phyloP scores from a whole-genome alignment of 1,140 invertebrate species.

The Nasonia vitripennis region DNA sequence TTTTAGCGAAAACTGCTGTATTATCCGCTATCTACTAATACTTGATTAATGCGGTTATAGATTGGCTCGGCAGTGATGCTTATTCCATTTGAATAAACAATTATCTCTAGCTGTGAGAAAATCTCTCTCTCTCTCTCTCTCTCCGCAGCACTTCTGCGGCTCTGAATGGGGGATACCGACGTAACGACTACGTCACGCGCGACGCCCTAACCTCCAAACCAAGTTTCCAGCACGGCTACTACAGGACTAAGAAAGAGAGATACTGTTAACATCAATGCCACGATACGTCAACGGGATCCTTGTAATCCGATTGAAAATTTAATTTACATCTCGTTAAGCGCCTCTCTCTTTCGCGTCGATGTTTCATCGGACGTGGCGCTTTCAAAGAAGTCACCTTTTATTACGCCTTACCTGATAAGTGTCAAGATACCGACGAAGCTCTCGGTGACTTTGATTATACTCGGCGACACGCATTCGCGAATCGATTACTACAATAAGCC shows the following conservation, averaged over 20 bases:
- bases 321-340: neutral
- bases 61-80: neutral
- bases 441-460: too few species aligned
- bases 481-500: too few species aligned
- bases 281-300: too few species aligned
- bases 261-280: neutral
- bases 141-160: neutral
- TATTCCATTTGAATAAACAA: neutral
- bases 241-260: neutral
- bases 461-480: too few species aligned
- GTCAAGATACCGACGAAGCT: too few species aligned
- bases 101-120: neutral
- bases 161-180: neutral
- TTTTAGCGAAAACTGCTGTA: neutral
- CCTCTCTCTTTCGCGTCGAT: too few species aligned
- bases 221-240: neutral
- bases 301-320: neutral
- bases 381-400: too few species aligned
- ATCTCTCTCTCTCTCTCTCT: neutral
- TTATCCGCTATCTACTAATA: neutral
- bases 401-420: too few species aligned
- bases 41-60: neutral
- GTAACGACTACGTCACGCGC: neutral
- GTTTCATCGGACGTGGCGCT: too few species aligned
- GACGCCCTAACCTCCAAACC: neutral